phyloP scores from a whole-genome alignment of 2,888 invertebrate species.

The Idaea aversata region DNA sequence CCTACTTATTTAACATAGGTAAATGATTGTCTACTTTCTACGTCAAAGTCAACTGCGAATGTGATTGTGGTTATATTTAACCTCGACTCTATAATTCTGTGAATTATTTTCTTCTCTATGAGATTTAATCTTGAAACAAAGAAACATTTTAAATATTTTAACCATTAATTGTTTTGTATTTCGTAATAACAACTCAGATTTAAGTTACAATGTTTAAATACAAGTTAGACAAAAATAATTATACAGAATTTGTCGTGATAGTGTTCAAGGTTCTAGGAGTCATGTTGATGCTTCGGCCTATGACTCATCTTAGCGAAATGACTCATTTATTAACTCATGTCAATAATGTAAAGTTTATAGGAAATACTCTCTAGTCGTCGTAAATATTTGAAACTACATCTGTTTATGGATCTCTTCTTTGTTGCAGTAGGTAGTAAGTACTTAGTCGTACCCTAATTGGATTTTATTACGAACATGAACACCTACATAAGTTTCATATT shows the following conservation, averaged over 20 bases:
- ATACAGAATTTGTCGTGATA: conserved; percentile 36
- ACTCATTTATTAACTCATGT: neutral
- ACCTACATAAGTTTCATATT: neutral
- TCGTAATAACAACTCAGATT: neutral
- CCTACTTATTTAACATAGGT: neutral
- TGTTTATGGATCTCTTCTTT: neutral
- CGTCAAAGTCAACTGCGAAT: neutral
- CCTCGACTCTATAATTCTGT: neutral
- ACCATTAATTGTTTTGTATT: neutral
- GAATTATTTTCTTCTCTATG: neutral
- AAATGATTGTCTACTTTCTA: neutral
- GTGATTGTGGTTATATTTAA: neutral
- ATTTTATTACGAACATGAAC: neutral
- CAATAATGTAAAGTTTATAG: neutral
- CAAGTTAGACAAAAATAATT: conserved; percentile 9
- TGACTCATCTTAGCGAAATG: neutral
- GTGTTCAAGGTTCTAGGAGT: conserved; percentile 49
- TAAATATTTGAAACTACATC: neutral
- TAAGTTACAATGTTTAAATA: neutral
- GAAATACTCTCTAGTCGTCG: neutral
- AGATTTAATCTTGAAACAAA: neutral
- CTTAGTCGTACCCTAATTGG: neutral
- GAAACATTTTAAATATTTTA: neutral
- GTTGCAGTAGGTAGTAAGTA: neutral
- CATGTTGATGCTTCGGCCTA: conserved; percentile 29